Base-by-base conservation (phyloP, 2,113 vertebrate genomes). In the Oophaga pumilio region DNA sequence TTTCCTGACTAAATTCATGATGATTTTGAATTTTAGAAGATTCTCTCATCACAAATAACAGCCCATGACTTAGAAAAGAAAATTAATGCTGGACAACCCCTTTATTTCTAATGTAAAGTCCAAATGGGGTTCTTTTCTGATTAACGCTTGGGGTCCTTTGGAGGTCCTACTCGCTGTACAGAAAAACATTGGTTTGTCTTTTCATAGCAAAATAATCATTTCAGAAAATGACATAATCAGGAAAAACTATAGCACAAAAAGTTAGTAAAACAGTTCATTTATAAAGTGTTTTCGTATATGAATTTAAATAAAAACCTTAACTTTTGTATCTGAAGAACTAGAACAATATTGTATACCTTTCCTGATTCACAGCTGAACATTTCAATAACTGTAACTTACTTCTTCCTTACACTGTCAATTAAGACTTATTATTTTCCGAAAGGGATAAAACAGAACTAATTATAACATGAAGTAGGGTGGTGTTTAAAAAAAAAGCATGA, bases 381-480 rank as follows among this genome's bases (percentile, higher is more conserved):
- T 80, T 81, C 57, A 84, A 73, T 57, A 84, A 84, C 68, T 84
- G n/a, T 84, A 84, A 53, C 64, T 69, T 89, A 88, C 88, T 87
- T 90, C 89, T 80, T 86, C 90, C 88, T 91, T 71, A 90, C 85
- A 85, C 73, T 87, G 85, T 77, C 91, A 91, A 93, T 90, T 85
- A 56, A n/a, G 87, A 91, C 90, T 33, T 87, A 89, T 92, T 93
- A 91, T 90, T 91, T 91, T 92, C 88, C 76, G 81, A 93, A 94
- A 93, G 91, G 84, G 91, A 52, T 94, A 93, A 90, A 91, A 91
- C 90, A 91, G 82, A 92, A 91, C 89, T 95, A 95, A 95, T 95
- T 94, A 93, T 91, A 92, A 92, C 92, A 93, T 94, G 91, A 94
- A 95, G 93, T 94, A 92, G 91, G 92, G 90, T 92, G 94, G 92